These are phyloP conservation scores for Tiaroga cobitis DNA, from an alignment of 2,797 vertebrate genomes.

Conservation along the genomic window DNA sequence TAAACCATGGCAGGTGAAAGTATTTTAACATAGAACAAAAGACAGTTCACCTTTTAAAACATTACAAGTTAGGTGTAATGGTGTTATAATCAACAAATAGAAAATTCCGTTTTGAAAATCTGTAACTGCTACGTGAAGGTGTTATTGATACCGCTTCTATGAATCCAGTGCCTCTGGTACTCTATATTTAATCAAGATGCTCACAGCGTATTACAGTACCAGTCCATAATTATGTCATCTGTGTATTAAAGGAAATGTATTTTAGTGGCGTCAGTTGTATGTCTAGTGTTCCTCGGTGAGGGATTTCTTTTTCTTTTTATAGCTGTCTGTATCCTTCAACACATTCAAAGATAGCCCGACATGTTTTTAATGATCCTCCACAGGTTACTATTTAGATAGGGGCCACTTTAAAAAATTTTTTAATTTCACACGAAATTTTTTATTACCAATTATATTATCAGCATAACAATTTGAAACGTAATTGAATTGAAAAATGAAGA, in stretches of 20 bases:
- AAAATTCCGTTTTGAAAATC: background rate
- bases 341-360: conserved; percentile 9
- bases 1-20: background rate
- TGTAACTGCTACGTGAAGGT: background rate
- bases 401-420: background rate
- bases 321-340: conserved; percentile 24
- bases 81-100: background rate
- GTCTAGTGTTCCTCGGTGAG: conserved; percentile 21
- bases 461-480: background rate
- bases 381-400: background rate
- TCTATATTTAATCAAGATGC: conserved; percentile 48
- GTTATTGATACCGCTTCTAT: conserved; percentile 23
- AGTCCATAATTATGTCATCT: conserved; percentile 48
- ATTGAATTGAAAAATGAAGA: background rate
- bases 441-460: background rate
- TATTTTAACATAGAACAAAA: background rate
- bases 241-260: conserved; percentile 54
- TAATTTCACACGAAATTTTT: background rate
- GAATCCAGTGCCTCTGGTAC: conserved; percentile 4
- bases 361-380: background rate
- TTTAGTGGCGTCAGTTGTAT: conserved; percentile 16
- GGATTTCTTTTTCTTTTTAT: conserved; percentile 27
- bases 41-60: background rate
- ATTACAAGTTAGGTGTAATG: background rate
- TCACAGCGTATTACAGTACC: conserved; percentile 36